These are phyloP conservation scores for Sebastes alutus DNA, from an alignment of 2,797 vertebrate genomes.

Conservation along the genomic window DNA sequence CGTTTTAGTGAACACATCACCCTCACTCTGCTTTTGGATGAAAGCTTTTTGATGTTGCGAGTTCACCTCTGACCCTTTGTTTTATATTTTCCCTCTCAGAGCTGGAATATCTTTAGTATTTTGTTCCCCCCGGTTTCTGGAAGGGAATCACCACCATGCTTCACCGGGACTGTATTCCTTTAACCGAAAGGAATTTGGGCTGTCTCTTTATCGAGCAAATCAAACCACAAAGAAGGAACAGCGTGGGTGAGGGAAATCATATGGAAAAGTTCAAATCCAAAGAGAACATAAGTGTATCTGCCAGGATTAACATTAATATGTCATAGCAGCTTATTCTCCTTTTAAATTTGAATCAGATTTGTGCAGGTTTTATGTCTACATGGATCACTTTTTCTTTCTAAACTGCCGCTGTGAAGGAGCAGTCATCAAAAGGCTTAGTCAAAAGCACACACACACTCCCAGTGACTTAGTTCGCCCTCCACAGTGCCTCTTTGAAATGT, in stretches of 20 bases:
- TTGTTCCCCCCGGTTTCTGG: background rate
- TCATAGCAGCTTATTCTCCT: slow-evolving; percentile 31
- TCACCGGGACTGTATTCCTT: background rate
- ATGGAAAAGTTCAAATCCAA: slow-evolving; percentile 22
- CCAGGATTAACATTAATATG: slow-evolving; percentile 58
- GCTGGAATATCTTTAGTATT: background rate
- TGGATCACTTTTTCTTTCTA: slow-evolving; percentile 60
- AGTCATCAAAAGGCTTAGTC: slow-evolving; percentile 56
- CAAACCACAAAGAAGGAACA: slow-evolving; percentile 23
- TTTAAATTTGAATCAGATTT: slow-evolving; percentile 61
- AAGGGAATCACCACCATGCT: background rate
- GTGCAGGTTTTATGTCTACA: slow-evolving; percentile 59
- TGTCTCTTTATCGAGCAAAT: slow-evolving; percentile 25
- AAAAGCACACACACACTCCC: slow-evolving; percentile 37
- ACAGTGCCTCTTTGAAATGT: slow-evolving; percentile 54
- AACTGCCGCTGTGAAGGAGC: slow-evolving; percentile 57
- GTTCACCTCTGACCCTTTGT: slow-evolving; percentile 49
- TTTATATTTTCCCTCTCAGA: slow-evolving; percentile 10
- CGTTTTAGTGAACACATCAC: slow-evolving; percentile 62
- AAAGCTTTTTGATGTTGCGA: slow-evolving; percentile 66
- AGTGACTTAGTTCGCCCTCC: slow-evolving; percentile 49
- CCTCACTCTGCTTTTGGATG: slow-evolving; percentile 66
- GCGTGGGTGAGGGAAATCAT: background rate
- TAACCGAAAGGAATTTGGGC: slow-evolving; percentile 2
- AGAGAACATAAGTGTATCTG: slow-evolving; percentile 35